A percentile compares a stretch with the other conserved stretches of the same genome.
phyloP scores from a whole-genome alignment of 2,797 vertebrate species.

The Lithobates sylvaticus region DNA sequence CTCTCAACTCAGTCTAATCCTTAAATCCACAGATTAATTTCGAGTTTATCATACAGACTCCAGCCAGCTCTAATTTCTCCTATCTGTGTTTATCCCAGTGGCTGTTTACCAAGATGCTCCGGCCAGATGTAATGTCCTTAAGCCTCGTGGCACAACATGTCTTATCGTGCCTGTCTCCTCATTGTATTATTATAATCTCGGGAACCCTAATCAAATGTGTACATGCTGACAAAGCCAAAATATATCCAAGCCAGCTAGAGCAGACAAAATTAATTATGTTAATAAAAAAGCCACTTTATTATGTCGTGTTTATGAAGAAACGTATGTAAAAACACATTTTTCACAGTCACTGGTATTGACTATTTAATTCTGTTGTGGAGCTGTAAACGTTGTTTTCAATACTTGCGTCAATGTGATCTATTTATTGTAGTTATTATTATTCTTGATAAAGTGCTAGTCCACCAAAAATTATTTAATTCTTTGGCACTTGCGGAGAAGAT shows the following conservation, averaged over 20 bases:
- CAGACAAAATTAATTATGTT: neutral
- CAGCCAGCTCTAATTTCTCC: constrained; percentile 47
- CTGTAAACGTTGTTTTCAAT: too few species aligned
- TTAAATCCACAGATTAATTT: constrained; percentile 59
- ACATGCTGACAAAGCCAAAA: neutral
- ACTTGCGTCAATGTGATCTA: too few species aligned
- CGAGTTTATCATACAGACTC: constrained; percentile 50
- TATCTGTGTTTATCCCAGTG: constrained; percentile 49
- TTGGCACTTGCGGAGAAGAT: too few species aligned
- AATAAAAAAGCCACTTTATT: neutral
- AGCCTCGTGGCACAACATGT: constrained; percentile 24
- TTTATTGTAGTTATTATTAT: too few species aligned
- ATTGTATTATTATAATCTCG: constrained; percentile 26
- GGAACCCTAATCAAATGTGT: constrained; percentile 10
- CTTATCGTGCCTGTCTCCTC: constrained; percentile 15
- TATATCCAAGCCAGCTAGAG: constrained; percentile 1
- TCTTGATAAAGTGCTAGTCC: too few species aligned
- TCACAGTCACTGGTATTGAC: too few species aligned
- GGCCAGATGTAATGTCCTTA: constrained; percentile 45
- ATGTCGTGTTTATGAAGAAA: too few species aligned
- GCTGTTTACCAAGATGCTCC: constrained; percentile 40
- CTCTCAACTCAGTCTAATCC: constrained; percentile 46
- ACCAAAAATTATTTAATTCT: too few species aligned
- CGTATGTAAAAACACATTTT: too few species aligned
- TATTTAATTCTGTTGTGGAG: too few species aligned